Percentiles rank a stretch among this genome's conserved stretches.
phyloP scores from a whole-genome alignment of 2,797 vertebrate genomes.

The Myotis findleyi region DNA sequence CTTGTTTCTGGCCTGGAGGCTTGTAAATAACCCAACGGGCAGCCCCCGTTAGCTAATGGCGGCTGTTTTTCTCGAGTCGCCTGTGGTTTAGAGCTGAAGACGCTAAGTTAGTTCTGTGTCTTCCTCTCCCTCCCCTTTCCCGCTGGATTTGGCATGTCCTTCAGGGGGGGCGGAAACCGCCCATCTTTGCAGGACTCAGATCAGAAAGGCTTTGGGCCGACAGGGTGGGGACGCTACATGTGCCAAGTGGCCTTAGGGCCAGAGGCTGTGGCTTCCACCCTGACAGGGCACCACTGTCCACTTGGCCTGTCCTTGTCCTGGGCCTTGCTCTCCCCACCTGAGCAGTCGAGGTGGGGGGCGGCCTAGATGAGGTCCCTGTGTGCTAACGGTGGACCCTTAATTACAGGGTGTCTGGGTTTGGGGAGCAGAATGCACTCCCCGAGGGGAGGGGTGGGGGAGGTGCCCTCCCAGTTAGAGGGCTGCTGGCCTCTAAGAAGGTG shows the following conservation, averaged over 20 bases:
- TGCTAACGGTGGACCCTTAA: not conserved
- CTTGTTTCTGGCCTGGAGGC: accelerated
- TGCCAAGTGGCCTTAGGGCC: not conserved
- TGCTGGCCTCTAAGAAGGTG: not conserved
- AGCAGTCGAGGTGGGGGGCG: accelerated
- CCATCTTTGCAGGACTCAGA: not conserved
- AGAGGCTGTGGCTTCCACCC: not conserved
- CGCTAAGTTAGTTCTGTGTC: not conserved
- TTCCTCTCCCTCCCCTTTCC: not conserved
- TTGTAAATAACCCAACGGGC: not conserved
- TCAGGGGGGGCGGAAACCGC: not conserved
- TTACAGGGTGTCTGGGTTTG: not conserved
- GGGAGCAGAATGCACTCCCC: not conserved
- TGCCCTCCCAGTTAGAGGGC: no score
- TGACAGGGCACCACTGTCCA: accelerated
- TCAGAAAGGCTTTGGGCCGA: not conserved
- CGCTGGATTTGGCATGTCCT: not conserved
- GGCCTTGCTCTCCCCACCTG: not conserved
- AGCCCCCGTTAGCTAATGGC: accelerated
- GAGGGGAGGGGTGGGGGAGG: accelerated
- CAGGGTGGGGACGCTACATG: not conserved
- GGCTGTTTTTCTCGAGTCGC: not conserved
- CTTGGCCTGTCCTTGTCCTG: not conserved
- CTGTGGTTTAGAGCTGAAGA: not conserved
- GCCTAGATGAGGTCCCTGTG: not conserved